These are phyloP conservation scores for Cydia pomonella DNA, from an alignment of 1,140 invertebrate species.

Conservation along the genomic window DNA sequence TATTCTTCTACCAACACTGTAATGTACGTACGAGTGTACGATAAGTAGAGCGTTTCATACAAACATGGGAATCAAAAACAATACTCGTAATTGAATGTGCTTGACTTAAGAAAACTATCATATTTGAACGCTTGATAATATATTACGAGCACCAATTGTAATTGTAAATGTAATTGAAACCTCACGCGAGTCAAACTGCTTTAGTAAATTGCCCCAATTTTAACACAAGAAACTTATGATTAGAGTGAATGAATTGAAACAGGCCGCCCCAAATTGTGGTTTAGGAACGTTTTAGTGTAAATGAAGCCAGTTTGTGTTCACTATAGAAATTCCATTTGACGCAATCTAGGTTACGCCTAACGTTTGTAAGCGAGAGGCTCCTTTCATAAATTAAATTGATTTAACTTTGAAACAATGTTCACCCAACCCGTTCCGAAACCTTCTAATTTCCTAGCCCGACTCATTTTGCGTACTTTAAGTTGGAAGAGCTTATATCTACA, in stretches of 20 bases:
- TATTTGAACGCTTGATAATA: too few species aligned
- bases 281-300: neutral
- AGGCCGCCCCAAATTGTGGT: neutral
- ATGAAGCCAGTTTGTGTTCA: neutral
- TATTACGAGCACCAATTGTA: too few species aligned
- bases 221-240: constrained; percentile 13
- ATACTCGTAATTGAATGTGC: too few species aligned
- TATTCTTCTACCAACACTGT: neutral
- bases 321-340: constrained; percentile 1
- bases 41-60: too few species aligned
- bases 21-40: too few species aligned
- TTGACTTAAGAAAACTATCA: too few species aligned
- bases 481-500: neutral
- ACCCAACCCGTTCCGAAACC: neutral
- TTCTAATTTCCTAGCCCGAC: neutral
- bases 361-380: neutral
- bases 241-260: neutral
- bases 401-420: constrained; percentile 12
- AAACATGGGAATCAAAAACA: too few species aligned
- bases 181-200: neutral
- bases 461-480: constrained; percentile 1
- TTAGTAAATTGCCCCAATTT: neutral
- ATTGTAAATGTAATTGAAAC: neutral
- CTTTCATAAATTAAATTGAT: constrained; percentile 15
- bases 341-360: neutral